phyloP scores from a whole-genome alignment of 53 echinoderm and acorn worm genomes.

The Apostichopus leukothele region DNA sequence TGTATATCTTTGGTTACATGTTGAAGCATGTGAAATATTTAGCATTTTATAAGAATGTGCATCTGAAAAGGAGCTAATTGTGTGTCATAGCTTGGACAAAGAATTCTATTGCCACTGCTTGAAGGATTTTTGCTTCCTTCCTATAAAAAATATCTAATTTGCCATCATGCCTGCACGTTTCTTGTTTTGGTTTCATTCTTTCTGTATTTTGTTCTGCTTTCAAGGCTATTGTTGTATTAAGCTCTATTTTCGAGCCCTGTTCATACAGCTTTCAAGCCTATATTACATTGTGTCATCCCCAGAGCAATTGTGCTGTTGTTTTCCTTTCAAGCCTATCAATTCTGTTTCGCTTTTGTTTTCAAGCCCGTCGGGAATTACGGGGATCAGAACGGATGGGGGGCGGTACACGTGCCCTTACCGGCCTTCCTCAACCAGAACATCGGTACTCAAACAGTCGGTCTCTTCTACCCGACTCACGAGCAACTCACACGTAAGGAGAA shows the following conservation, averaged over 20 bases:
- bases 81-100: no score
- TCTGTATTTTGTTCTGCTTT: neutral
- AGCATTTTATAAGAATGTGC: no score
- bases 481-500: slow-evolving; percentile 70
- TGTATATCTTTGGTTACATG: no score
- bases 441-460: slow-evolving; percentile 92
- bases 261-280: no score
- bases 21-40: no score
- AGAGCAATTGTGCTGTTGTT: no score
- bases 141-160: neutral
- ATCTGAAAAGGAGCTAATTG: no score
- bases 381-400: slow-evolving; percentile 71
- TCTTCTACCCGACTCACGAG: slow-evolving; percentile 98
- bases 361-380: slow-evolving; percentile 60
- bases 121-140: no score
- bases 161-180: neutral
- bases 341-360: neutral
- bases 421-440: slow-evolving; percentile 88
- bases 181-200: neutral
- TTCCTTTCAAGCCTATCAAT: no score
- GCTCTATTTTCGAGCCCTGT: no score
- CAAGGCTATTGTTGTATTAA: neutral
- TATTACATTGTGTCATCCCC: no score
- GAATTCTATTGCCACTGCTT: no score
- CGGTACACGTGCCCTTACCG: slow-evolving; percentile 80